Base-by-base conservation (phyloP, 2,113 vertebrate genomes). In the Gila orcuttii region DNA sequence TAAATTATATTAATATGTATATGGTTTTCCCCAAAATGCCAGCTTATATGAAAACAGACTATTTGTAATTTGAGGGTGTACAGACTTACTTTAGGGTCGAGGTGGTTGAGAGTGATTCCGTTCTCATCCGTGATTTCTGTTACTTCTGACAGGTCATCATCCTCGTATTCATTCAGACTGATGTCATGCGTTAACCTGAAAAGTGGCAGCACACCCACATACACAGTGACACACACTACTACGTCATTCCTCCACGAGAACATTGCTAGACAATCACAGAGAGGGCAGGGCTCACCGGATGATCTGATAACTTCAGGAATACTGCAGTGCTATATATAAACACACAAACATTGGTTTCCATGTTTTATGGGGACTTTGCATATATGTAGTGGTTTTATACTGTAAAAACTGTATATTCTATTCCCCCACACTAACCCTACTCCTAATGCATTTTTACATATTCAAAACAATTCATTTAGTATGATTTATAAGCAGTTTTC, bases 111-210 rank as follows among this genome's bases (percentile, higher is more conserved):
- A 15, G 94, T 95, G 25, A 95, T 93, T 69, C 95, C 96, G 0
- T 96, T 96, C 85, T 96, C 96, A 0, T 96, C 96, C 0, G 95
- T 96, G 92, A 97, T 97, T 92, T 97, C 96, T 0, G 92, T 93
- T 85, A 94, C 92, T 92, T 97, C 96, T 0, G 96, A 97, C 55
- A 97, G 90, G 86, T 97, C 96, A 78, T 97, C 96, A 1, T 97
- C 96, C 0, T 97, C 96, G 13, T 97, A 97, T 88, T 97, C 96
- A 87, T 97, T 96, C 92, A 97, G 94, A 89, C 96, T 97, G 91
- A 97, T 96, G 92, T 97, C 96, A 89, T 97, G 95, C 47, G 96
- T 95, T 75, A 96, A 92, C 94, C 96, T 97, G 79, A n/a, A 77
- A 74, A 23, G 57, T 5, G 42, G 36, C 50, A 13, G 59, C n/a